Conservation (phyloP, 2,888 invertebrate species). For the Aromia moschata region DNA sequence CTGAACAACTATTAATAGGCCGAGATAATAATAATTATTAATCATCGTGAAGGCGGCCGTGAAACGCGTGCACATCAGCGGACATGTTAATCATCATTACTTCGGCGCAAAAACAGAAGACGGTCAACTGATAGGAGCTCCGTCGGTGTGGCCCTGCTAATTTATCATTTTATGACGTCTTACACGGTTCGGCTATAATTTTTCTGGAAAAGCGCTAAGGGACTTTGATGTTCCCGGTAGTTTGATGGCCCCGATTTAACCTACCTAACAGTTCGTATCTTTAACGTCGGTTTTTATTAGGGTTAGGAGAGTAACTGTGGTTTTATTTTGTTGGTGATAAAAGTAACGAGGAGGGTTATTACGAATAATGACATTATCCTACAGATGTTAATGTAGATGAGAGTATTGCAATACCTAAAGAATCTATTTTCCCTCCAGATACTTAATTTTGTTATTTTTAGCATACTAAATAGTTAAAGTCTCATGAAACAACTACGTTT, state of each 20-base stretch:
- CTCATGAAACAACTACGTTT: no score
- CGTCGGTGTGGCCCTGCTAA: background rate
- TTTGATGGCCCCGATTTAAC: background rate
- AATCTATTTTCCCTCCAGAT: no score
- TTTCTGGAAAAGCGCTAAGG: conserved; percentile 8
- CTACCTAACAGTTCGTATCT: background rate
- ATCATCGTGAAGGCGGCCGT: no score
- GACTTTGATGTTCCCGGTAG: conserved; percentile 9
- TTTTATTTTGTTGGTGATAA: background rate
- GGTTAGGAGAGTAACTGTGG: background rate
- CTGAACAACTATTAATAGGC: no score
- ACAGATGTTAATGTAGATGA: no score
- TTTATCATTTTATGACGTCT: conserved; percentile 21
- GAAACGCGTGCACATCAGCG: background rate
- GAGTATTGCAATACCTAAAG: no score
- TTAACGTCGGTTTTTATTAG: background rate
- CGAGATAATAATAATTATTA: no score
- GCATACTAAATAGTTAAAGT: no score
- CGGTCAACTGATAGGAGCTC: background rate
- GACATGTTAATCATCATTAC: conserved; percentile 3
- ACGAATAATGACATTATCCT: no score
- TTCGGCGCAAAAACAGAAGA: conserved; percentile 5
- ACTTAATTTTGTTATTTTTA: no score
- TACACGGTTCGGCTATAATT: conserved; percentile 21
- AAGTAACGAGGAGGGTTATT: no score